A percentile compares a stretch with the other conserved stretches of the same genome.
Evolutionary conservation across 2,797 vertebrate genomes (phyloP).

Genomic region (Psittacula derbiana): DNA sequence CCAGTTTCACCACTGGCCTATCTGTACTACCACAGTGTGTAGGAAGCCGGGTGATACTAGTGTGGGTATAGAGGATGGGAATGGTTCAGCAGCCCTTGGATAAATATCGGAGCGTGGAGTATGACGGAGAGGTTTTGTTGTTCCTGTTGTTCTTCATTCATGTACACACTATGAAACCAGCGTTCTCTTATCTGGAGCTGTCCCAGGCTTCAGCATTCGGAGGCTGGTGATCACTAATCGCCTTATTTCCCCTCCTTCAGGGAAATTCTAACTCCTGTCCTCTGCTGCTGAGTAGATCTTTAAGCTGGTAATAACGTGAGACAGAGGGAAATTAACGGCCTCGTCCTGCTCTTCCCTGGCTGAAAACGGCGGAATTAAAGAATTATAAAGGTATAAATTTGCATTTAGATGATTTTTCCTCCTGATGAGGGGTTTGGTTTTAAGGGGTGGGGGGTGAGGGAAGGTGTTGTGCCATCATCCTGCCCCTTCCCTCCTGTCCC

Average conservation of each 20-base stretch:
- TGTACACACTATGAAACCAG: not conserved
- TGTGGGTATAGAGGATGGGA: not conserved
- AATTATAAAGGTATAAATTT: not conserved
- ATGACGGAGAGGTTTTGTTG: not conserved
- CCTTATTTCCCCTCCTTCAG: not conserved
- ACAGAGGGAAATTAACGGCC: not conserved
- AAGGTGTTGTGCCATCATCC: rapidly evolving
- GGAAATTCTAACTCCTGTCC: not conserved
- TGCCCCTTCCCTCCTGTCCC: rapidly evolving
- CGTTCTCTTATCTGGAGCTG: not conserved
- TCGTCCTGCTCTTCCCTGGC: not conserved
- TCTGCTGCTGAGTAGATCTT: not conserved
- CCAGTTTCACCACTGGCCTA: rapidly evolving
- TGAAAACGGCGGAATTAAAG: not conserved
- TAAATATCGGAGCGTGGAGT: rapidly evolving
- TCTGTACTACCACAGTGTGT: rapidly evolving
- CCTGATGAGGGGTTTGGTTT: rapidly evolving
- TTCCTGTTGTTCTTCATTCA: not conserved
- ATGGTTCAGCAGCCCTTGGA: not conserved
- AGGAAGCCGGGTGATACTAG: rapidly evolving
- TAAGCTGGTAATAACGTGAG: not conserved
- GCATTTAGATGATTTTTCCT: not conserved
- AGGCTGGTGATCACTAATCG: not conserved
- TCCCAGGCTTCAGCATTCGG: not conserved
- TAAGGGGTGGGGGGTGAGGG: not conserved